Evolutionary conservation across 2,113 vertebrate genomes (phyloP), one percentile per base, ranked within the genome.

Genomic region (Patagioenas fasciata): DNA sequence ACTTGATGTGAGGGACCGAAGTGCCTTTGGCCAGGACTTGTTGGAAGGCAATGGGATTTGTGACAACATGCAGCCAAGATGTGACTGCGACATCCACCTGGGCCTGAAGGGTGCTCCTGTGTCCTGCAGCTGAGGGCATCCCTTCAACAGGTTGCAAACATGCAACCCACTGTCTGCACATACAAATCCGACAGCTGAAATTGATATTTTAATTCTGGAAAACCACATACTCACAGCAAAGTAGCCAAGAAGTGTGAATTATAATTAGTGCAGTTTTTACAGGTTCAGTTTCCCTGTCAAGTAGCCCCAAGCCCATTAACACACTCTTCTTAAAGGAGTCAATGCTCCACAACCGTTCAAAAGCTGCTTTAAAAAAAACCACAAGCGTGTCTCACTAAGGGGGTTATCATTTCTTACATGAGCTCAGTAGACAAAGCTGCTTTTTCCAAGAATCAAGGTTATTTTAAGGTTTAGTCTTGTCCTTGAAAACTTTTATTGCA

Each of bases 21-120:
- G 23, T 36, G 58, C 25, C 34, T 77, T 89, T 32, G 54, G 6
- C 25, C 44, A n/a, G 51, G 28, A 34, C 26, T 23, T 38, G 11
- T 17, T 20, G 18, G 48, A 25, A 38, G 36, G 3, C 23, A 65
- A 28, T 0, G 0, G 6, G 15, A 26, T 40, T 32, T 0, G 0
- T 5, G 8, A 15, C 36, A 51, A 32, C 6, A 0, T 10, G 50
- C 15, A 80, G 48, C 42, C 54, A 50, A 57, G 42, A 50, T 31
- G 42, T 3, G 9, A 21, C 23, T 32, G 28, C 2, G 4, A 48
- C 36, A 82, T 23, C 15, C 34, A 77, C 10, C 15, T 11, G n/a
- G 25, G 10, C 60, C 44, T 50, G n/a, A 54, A 74, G 51, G 61
- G 25, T 10, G 6, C 7, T 71, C 53, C 17, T 77, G 62, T 38